phyloP scores from a whole-genome alignment of 1,140 invertebrate genomes.

The Psix sp. region DNA sequence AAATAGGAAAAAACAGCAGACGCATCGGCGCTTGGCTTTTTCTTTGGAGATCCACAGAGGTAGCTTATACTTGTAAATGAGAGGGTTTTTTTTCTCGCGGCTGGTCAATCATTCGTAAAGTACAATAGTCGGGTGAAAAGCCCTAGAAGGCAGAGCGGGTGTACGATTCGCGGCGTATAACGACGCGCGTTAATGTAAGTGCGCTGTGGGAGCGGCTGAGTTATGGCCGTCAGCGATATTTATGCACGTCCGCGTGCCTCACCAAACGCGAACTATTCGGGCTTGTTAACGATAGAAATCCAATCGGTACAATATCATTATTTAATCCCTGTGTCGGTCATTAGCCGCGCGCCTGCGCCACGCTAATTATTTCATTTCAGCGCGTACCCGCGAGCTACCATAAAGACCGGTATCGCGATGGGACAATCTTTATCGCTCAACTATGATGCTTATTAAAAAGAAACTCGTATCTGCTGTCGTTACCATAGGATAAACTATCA shows the following conservation, averaged over 20 bases:
- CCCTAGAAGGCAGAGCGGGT: conserved; percentile 53
- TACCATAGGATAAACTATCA: too few species aligned
- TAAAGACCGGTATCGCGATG: conserved; percentile 35
- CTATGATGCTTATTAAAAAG: conserved; percentile 25
- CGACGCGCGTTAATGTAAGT: conserved; percentile 69
- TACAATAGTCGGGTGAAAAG: conserved; percentile 49
- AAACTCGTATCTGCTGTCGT: conserved; percentile 24
- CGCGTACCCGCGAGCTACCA: conserved; percentile 47
- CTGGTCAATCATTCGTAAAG: conserved; percentile 24
- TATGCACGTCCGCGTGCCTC: conserved; percentile 61
- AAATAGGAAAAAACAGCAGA: conserved; percentile 19
- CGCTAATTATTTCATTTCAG: conserved; percentile 74
- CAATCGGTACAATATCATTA: conserved; percentile 74
- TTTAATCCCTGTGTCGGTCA: conserved; percentile 68
- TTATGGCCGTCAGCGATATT: conserved; percentile 67
- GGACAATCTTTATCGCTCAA: conserved; percentile 21
- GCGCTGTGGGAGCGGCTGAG: conserved; percentile 71
- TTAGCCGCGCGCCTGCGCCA: conserved; percentile 63
- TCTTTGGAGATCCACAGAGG: neutral
- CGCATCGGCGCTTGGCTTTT: conserved; percentile 22
- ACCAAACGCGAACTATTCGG: conserved; percentile 49
- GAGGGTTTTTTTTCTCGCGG: conserved; percentile 22
- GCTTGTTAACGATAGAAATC: conserved; percentile 76
- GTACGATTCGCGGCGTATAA: conserved; percentile 61
- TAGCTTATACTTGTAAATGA: conserved; percentile 50